Evolutionary conservation across 2,888 invertebrate species (phyloP), one percentile per base, ranked within the genome.

Genomic region (Epirrita christyi): DNA sequence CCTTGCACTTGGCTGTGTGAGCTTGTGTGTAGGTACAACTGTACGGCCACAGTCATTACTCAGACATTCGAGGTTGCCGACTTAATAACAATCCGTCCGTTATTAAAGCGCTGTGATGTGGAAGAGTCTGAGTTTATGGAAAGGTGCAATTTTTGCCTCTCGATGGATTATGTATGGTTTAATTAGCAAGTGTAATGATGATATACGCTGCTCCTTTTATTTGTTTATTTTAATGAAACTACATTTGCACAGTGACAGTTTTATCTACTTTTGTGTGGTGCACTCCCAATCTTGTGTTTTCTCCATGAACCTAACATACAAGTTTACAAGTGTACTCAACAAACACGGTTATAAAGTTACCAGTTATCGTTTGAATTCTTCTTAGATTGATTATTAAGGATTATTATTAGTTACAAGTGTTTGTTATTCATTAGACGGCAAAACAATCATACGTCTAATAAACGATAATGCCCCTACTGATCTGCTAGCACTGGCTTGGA

Each of bases 391-490:
- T n/a, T n/a, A n/a, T n/a, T n/a, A n/a, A n/a, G 21, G 4, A 21
- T 21, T 21, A 21, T 21, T 2, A 21, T 21, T 21, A 54, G 36
- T 8, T 44, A 1, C 13, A 38, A 48, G 42, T 79, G 66, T 81
- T 83, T 81, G 73, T 72, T 68, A 74, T 80, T 80, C 79, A 84
- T 84, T 80, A 81, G 68, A 58, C 70, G 64, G 69, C 73, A 77
- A 79, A 82, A 83, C 78, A 81, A 83, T 85, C 80, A 81, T 83
- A 78, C 78, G 78, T 81, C 75, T 82, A 81, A 85, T 85, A 84
- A 79, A 77, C 76, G 78, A 84, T 88, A 88, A 86, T 85, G 79
- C 77, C 69, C 82, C 74, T 88, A 88, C 88, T 88, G 89, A 88
- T 89, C 88, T n/a, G n/a, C 83, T 85, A 79, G 81, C 82, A 83